Conservation (phyloP, 2,888 invertebrate species). For the Microplitis manilae region DNA sequence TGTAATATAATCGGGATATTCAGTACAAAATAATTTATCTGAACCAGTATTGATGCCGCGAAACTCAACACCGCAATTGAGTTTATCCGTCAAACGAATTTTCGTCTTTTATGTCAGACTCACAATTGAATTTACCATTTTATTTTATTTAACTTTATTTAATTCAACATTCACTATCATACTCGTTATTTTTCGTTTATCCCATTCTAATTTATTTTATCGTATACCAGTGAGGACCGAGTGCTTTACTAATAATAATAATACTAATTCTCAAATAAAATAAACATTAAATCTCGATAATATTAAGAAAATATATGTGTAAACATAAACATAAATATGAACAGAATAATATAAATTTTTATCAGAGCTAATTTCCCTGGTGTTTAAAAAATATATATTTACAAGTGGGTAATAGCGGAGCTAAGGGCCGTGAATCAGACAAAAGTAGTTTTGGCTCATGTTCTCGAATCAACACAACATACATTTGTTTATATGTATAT, state of each 20-base stretch:
- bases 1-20: too few relatives aligned
- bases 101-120: background rate
- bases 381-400: constrained; percentile 14
- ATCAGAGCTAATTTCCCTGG: constrained; percentile 32
- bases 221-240: too few relatives aligned
- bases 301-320: too few relatives aligned
- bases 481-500: background rate
- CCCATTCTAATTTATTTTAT: too few relatives aligned
- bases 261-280: too few relatives aligned
- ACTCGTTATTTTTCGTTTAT: too few relatives aligned
- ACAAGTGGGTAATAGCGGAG: constrained; percentile 22
- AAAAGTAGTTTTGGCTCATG: constrained; percentile 48
- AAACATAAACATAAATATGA: too few relatives aligned
- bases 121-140: background rate
- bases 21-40: background rate
- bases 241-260: too few relatives aligned
- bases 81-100: background rate
- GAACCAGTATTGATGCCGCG: background rate
- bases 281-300: too few relatives aligned
- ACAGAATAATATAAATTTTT: constrained; percentile 3
- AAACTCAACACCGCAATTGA: background rate
- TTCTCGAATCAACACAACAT: background rate
- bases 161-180: background rate
- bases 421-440: constrained; percentile 53
- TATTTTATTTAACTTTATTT: background rate